Percentiles rank a stretch among this genome's conserved stretches.
These are phyloP conservation scores for Physella acuta DNA, from an alignment of 1,140 invertebrate species.

Conservation along the genomic window DNA sequence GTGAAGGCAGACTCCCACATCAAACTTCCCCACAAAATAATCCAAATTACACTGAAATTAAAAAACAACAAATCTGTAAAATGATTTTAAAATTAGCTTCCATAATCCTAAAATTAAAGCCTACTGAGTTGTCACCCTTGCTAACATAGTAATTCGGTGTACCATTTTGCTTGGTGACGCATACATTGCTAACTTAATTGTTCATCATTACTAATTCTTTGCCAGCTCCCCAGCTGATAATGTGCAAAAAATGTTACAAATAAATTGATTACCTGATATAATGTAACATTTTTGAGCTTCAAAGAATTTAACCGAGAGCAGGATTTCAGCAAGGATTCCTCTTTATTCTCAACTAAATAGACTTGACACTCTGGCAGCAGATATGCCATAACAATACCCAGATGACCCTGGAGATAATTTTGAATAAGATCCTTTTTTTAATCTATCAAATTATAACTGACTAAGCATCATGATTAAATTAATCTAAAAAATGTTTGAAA, in stretches of 20 bases:
- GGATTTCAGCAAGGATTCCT: slow-evolving; percentile 78
- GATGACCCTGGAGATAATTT: slow-evolving; percentile 73
- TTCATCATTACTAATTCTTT: too few species aligned
- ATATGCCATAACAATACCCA: slow-evolving; percentile 83
- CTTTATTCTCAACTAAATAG: slow-evolving; percentile 90
- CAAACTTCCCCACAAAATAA: slow-evolving; percentile 65
- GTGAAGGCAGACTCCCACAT: slow-evolving; percentile 85
- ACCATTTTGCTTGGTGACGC: neutral
- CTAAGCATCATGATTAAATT: too few species aligned
- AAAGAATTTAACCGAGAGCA: slow-evolving; percentile 71
- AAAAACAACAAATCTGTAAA: too few species aligned
- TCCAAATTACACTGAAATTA: slow-evolving; percentile 63
- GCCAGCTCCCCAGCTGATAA: too few species aligned
- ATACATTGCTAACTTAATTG: too few species aligned
- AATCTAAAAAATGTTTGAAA: too few species aligned
- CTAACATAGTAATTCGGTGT: neutral
- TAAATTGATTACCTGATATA: slow-evolving; percentile 86
- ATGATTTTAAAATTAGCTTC: too few species aligned
- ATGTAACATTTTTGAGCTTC: slow-evolving; percentile 73
- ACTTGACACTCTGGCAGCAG: slow-evolving; percentile 68
- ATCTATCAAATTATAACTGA: too few species aligned
- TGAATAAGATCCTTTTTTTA: neutral
- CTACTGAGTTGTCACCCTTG: neutral
- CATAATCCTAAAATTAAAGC: neutral
- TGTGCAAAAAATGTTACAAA: too few species aligned